Base-by-base conservation (phyloP, 2,888 invertebrate species). In the Julus scandinavius region DNA sequence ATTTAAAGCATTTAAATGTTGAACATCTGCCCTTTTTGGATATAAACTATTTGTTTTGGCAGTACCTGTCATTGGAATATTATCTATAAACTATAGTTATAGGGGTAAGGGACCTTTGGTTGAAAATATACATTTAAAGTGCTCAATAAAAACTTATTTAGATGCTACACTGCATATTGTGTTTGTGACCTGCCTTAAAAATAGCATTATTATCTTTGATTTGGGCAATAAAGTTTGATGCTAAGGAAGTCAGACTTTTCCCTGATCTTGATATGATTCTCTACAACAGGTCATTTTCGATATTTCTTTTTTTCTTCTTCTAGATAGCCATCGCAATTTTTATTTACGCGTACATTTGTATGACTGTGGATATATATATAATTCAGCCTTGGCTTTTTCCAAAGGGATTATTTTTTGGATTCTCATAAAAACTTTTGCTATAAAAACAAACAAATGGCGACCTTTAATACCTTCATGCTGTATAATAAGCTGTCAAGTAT, bases 211-310 rank as follows among this genome's bases (percentile, higher is more conserved):
- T 38, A 80, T 80, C 38, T 9, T 38, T 13, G 38, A 13, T 80
- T 80, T 80, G 29, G 38, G 15, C 3, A 29, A 15, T 80, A 80
- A 80, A 29, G 13, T 72, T 80, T 80, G 29, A 80, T 80, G 38
- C 13, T 7, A 13, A 38, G 80, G 80, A 80, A 80, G 38, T 80
- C 29, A 29, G 29, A n/a, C 6, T 72, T 29, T 80, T 13, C 38
- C 80, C 38, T 80, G 29, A 80, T 80, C 80, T 80, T 80, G 80
- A 80, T 80, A 80, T 38, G 13, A 80, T 80, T 80, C 38, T 13
- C 29, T 38, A 1, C 80, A 15, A 1, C 20, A 3, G 63, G 63
- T 9, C 9, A 80, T 80, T n/a, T 38, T 80, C 38, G 7, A 45
- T 45, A 7, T 20, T 3, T 72, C 6, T 72, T 72, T 20, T 20